Percentiles rank a stretch among this genome's conserved stretches.
Evolutionary conservation across 2,113 vertebrate genomes (phyloP).

Genomic region (Eptesicus fuscus): DNA sequence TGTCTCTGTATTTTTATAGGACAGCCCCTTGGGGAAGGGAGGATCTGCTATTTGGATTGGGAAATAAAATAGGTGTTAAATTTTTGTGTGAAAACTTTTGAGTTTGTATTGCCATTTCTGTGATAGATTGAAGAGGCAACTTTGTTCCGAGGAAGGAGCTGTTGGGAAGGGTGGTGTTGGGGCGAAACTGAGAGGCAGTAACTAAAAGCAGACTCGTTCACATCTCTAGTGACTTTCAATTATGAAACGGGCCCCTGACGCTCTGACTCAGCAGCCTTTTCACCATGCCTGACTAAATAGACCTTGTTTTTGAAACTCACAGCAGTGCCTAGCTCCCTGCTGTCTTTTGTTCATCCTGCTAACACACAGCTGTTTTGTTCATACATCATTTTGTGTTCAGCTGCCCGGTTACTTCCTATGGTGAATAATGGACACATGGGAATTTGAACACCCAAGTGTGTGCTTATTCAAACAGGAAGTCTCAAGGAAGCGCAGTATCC

Average conservation of each 20-base stretch:
- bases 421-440: constrained; percentile 52
- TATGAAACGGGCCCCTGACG: constrained; percentile 39
- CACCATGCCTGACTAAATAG: constrained; percentile 64
- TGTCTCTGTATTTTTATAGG: constrained; percentile 40
- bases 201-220: constrained; percentile 41
- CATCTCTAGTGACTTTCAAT: constrained; percentile 27
- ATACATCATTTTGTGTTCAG: constrained; percentile 23
- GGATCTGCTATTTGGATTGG: constrained; percentile 8
- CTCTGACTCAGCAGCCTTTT: constrained; percentile 62
- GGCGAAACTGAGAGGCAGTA: background rate
- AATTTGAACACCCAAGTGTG: constrained; percentile 48
- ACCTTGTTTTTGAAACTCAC: constrained; percentile 73
- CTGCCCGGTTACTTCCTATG: constrained; percentile 46
- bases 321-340: constrained; percentile 62
- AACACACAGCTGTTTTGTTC: constrained; percentile 62
- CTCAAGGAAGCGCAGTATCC: constrained; percentile 29
- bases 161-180: background rate
- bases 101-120: background rate
- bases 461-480: constrained; percentile 64
- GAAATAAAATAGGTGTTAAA: constrained; percentile 30
- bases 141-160: background rate
- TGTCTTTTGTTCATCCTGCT: constrained; percentile 73
- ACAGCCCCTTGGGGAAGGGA: background rate
- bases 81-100: constrained; percentile 28
- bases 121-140: background rate